Evolutionary conservation across 2,888 invertebrate genomes (phyloP), one percentile per base, ranked within the genome.

Genomic region (Himalopsyche kuldschensis): DNA sequence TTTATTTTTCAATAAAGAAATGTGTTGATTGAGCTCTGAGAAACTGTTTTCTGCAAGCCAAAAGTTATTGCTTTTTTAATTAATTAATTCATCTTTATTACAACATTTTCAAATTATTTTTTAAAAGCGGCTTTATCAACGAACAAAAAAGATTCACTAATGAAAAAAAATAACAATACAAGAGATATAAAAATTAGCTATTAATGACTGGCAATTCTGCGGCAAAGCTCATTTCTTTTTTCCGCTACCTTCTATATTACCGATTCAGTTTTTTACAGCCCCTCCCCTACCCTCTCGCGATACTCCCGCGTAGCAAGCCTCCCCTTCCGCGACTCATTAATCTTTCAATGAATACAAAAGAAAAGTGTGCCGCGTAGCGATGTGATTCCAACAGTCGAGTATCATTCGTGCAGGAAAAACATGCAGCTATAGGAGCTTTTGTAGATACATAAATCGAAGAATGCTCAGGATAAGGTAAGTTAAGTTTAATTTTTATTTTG

Each of bases 281-380:
- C 79, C n/a, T n/a, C 32, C 79, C 11, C 31, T 63, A 32, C 32
- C 55, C 32, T 31, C 41, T 47, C 76, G 46, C 32, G 20, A n/a
- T 31, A 31, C 41, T 63, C 20, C 41, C n/a, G 20, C 41, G 15
- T 41, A 41, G 41, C 41, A 41, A 75, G 30, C 78, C n/a, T 75
- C 79, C 55, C 77, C 41, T 35, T 32, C 46, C 20, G 79, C 77
- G 55, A 55, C 55, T 55, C 84, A 84, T 84, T 84, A 84, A 84
- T 84, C 84, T 81, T 84, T 81, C 81, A 84, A 81, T 81, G 84
- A 81, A 80, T 81, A 84, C 84, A 84, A 84, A 84, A 78, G 81
- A 81, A 83, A 47, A 77, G 80, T 81, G 80, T 77, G 76, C 75
- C 78, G 80, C 78, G 80, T 77, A 31, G 75, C 75, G 30, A 75